Evolutionary conservation across 2,113 vertebrate species (phyloP), one percentile per base, ranked within the genome.

Genomic region (Cichladusa arquata): DNA sequence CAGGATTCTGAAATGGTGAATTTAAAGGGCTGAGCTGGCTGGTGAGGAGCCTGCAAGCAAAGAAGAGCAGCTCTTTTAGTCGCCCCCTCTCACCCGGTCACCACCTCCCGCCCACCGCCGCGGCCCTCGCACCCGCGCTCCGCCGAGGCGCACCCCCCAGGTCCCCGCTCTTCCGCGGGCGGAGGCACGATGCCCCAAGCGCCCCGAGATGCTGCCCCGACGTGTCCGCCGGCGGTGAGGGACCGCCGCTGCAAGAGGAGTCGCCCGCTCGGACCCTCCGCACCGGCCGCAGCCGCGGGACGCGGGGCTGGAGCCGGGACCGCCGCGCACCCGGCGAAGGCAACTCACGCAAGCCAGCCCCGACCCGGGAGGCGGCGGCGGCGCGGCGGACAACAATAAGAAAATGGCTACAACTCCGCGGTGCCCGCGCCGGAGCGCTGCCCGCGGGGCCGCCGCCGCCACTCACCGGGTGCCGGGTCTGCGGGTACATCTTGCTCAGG

Each of bases 1-100:
- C 98, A 98, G 95, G 99, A 99, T 95, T 99, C 99, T 82, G 99
- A 99, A 98, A 99, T 99, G 97, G 99, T 99, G 97, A 99, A 99
- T 98, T 99, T 99, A 97, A 99, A 99, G 97, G 99, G 99, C 95
- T 99, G 99, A 95, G 98, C 98, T 97, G 98, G 98, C 98, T 99
- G 99, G 96, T 99, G 99, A 89, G 99, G 99, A 96, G 99, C 98
- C 99, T 99, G 96, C 97, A 97, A 98, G 97, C 87, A 96, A 97
- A 48, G 48, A 92, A 86, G 86, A 97, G 89, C 81, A 93, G 92
- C 96, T 96, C 95, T 90, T 88, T 98, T 90, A 96, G 97, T 98
- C 94, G 93, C 83, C 71, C 82, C 51, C 47, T 77, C 50, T 81
- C n/a, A 24, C 71, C 40, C 54, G 48, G n/a, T 48, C 34, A 20